Evolutionary conservation across 37 sponge, comb jelly and placozoan species (phyloP), one percentile per base, ranked within the genome.

Genomic region (Sycon ciliatum): DNA sequence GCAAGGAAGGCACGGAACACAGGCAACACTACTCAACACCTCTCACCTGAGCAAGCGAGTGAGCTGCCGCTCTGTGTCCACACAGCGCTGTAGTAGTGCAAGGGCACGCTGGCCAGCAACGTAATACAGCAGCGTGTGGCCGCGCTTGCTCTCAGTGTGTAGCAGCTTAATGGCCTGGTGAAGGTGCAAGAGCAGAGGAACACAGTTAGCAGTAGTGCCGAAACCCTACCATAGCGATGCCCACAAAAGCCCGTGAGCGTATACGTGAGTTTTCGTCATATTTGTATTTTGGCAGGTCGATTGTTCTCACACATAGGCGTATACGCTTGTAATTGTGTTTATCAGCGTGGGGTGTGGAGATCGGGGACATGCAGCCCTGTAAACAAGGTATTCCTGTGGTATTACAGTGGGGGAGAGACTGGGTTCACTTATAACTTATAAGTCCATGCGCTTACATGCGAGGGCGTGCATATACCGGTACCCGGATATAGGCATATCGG

Each of bases 141-240:
- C 91, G 24, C 77, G 70, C 83, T 85, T 96, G 49, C 39, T 56
- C 63, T 96, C 92, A 36, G 81, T 39, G 68, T 88, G 80, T 6
- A 96, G 79, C 36, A 96, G 77, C 73, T 96, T 91, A 22, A 96
- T 79, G 57, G 78, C 66, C 83, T 93, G 81, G 20, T 73, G 22
- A 64, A 60, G 42, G 11, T 28, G 20, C 4, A 30, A 11, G 38
- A 63, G 26, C 4, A 29, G 20, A 54, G 32, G 32, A 20, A 28
- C 5, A 22, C 27, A 20, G 62, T 1, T 46, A 18, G 16, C 52
- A 11, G 16, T 16, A 46, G 13, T 18, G 11, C 16, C 11, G 13
- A 11, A 46, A 11, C 11, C 52, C 16, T 16, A 18, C 52, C 16
- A 11, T 46, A 56, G 57, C 57, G 27, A 3, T 4, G 3, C 57